Evolutionary conservation across 2,113 vertebrate genomes (phyloP), one percentile per base, ranked within the genome.

Genomic region (Salvelinus alpinus): DNA sequence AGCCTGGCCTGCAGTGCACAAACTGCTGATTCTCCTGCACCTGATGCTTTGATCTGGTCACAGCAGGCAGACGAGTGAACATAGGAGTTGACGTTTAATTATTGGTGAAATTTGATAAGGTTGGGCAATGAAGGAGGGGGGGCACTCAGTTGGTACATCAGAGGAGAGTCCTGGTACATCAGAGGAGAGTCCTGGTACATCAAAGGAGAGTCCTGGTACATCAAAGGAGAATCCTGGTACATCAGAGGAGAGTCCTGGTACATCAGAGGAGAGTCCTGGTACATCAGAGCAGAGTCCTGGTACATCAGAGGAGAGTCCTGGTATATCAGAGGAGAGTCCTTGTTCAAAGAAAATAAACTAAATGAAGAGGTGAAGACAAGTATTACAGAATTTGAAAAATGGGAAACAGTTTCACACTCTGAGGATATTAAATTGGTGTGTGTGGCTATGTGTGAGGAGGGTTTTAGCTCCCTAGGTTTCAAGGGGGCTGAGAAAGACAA

Each of bases 41-140:
- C 57, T 34, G 76, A 60, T 31, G 65, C 86, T 90, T 89, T 90
- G 85, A 91, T 88, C 85, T 85, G 79, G 27, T 80, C 65, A 66
- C 70, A 77, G 72, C 80, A 62, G 70, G 77, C 79, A 82, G 65
- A 81, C 70, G 68, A 86, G 74, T 75, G 5, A 34, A 34, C 59
- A 68, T 20, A 77, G 71, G 38, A 66, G 44, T 78, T 75, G 60
- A 66, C 60, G 76, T 88, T 86, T 75, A 82, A 87, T 86, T 70
- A 76, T 74, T 68, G 66, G 51, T 60, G 74, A 64, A 62, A 78
- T 82, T 75, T 75, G 66, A 82, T 75, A 73, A 59, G 69, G 20
- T 27, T 74, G 73, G 70, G 64, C 54, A 27, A 71, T 72, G 14
- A 64, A 68, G 73, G 84, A 3, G 9, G 38, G 38, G 8, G 38